These are phyloP conservation scores for Chrosomus eos DNA, from an alignment of 2,797 vertebrate species.

Conservation along the genomic window DNA sequence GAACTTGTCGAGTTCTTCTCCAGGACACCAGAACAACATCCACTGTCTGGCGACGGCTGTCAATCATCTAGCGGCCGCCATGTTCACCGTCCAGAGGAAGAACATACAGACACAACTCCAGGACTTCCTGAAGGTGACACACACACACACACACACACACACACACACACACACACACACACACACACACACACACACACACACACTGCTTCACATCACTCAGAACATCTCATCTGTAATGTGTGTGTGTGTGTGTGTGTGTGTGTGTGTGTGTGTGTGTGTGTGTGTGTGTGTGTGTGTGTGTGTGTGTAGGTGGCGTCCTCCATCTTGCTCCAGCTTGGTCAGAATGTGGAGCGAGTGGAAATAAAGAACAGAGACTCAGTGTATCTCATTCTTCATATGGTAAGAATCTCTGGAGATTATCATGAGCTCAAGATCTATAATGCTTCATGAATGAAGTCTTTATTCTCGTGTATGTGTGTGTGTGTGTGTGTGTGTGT, in stretches of 20 bases:
- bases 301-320: constrained; percentile 85
- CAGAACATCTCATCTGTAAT: neutral
- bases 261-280: constrained; percentile 16
- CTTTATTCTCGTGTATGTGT: neutral
- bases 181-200: no score
- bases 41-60: constrained; percentile 90
- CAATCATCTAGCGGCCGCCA: constrained; percentile 88
- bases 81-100: constrained; percentile 89
- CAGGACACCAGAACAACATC: constrained; percentile 92
- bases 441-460: neutral
- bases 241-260: constrained; percentile 20
- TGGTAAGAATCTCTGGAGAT: constrained; percentile 74
- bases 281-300: constrained; percentile 15
- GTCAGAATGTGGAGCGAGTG: constrained; percentile 84
- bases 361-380: constrained; percentile 89
- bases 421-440: neutral
- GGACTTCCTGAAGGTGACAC: constrained; percentile 88
- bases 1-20: neutral
- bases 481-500: no score
- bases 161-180: no score
- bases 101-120: constrained; percentile 92
- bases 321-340: constrained; percentile 87
- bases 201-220: no score
- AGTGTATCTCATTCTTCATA: constrained; percentile 88
- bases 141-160: no score